Conservation (phyloP, 1,140 invertebrate genomes). For the Elysia chlorotica region DNA sequence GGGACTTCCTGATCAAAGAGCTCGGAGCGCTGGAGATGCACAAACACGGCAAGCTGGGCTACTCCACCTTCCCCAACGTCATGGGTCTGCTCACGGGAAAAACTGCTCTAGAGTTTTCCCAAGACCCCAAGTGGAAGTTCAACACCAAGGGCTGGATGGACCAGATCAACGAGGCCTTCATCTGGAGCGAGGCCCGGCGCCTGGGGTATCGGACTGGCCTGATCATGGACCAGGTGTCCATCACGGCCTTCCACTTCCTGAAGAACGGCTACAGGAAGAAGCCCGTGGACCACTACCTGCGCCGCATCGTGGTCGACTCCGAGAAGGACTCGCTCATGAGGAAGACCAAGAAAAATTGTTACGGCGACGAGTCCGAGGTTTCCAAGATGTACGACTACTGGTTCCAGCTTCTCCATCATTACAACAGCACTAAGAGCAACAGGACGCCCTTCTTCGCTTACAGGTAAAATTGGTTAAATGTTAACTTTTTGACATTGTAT, state of each 20-base stretch:
- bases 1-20: not conserved
- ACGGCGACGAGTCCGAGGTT: not conserved
- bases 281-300: not conserved
- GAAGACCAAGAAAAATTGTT: not conserved
- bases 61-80: not conserved
- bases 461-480: too few species aligned
- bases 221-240: not conserved
- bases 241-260: slow-evolving; percentile 8
- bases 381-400: not conserved
- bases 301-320: not conserved
- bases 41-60: not conserved
- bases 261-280: slow-evolving; percentile 6
- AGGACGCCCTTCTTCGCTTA: too few species aligned
- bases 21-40: not conserved
- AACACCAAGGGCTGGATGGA: too few species aligned
- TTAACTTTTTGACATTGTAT: too few species aligned
- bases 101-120: not conserved
- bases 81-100: not conserved
- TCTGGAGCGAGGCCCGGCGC: not conserved
- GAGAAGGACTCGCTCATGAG: not conserved
- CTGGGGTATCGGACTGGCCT: not conserved
- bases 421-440: not conserved
- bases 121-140: not conserved
- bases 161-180: not conserved
- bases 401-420: not conserved